phyloP scores from a whole-genome alignment of 2,888 invertebrate genomes.

The Agrochola circellaris region DNA sequence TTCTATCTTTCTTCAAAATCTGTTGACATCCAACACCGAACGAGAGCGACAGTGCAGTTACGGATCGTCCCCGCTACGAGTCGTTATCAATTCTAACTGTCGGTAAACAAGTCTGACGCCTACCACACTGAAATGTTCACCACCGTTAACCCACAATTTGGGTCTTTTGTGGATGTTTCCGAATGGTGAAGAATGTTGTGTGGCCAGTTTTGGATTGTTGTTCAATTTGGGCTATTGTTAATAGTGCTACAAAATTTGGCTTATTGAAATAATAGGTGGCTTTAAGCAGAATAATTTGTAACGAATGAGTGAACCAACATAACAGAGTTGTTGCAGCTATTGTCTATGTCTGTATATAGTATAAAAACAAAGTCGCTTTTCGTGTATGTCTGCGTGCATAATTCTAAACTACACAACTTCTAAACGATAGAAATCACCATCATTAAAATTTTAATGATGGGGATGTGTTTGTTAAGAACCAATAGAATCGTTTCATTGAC shows the following conservation, averaged over 20 bases:
- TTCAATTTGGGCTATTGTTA: background rate
- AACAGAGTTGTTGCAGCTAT: too few relatives aligned
- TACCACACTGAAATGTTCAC: background rate
- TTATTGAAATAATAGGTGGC: background rate
- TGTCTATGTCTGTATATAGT: too few relatives aligned
- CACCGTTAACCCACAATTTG: conserved; percentile 23
- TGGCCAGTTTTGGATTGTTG: background rate
- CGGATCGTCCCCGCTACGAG: conserved; percentile 13
- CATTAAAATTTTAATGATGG: too few relatives aligned
- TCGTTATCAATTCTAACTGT: conserved; percentile 44
- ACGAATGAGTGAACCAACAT: background rate
- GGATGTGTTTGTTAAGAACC: too few relatives aligned
- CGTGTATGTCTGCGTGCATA: too few relatives aligned
- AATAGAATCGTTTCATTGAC: too few relatives aligned
- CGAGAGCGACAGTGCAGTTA: conserved; percentile 19
- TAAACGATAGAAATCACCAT: too few relatives aligned
- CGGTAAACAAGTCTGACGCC: conserved; percentile 6
- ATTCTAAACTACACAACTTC: too few relatives aligned
- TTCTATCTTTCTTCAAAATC: background rate
- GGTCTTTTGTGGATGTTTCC: conserved; percentile 1
- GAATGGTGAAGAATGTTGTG: background rate
- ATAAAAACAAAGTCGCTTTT: too few relatives aligned
- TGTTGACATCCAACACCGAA: background rate
- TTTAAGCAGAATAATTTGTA: background rate
- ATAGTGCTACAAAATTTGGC: background rate